phyloP scores from a whole-genome alignment of 1,140 invertebrate genomes.

The Calephelis virginiensis region DNA sequence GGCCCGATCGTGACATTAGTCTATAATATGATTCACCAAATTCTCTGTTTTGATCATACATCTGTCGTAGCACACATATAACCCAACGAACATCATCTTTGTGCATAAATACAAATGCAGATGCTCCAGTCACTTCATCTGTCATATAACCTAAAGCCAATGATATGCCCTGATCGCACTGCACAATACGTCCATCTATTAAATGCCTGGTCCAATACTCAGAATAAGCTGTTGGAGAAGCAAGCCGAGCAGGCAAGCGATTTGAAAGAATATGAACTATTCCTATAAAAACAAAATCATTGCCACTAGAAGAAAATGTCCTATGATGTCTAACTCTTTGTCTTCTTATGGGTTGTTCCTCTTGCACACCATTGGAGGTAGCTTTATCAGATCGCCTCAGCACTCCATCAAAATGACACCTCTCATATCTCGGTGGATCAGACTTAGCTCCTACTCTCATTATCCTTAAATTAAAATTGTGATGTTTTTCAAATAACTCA shows the following conservation, averaged over 20 bases:
- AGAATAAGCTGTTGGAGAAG: conserved; percentile 84
- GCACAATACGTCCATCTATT: conserved; percentile 91
- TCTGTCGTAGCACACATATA: conserved; percentile 90
- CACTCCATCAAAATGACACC: conserved; percentile 82
- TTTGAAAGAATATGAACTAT: conserved; percentile 84
- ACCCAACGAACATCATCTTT: conserved; percentile 92
- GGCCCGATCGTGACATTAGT: conserved; percentile 86
- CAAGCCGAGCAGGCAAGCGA: conserved; percentile 83
- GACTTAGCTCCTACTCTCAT: conserved; percentile 82
- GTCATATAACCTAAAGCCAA: conserved; percentile 91
- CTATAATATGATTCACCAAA: conserved; percentile 91
- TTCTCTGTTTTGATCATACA: conserved; percentile 89
- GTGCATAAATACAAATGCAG: conserved; percentile 93
- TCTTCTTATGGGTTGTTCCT: conserved; percentile 77
- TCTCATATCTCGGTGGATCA: conserved; percentile 85
- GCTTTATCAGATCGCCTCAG: conserved; percentile 78
- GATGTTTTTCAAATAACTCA: conserved; percentile 68
- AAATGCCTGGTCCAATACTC: conserved; percentile 93
- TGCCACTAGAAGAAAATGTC: conserved; percentile 78
- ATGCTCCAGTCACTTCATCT: conserved; percentile 89
- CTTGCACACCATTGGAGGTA: conserved; percentile 62
- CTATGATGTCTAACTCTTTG: conserved; percentile 74
- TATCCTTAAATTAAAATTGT: conserved; percentile 80
- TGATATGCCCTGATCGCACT: conserved; percentile 92
- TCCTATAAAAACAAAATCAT: conserved; percentile 83